Evolutionary conservation across 2,113 vertebrate species (phyloP).

Genomic region (Murina feae): DNA sequence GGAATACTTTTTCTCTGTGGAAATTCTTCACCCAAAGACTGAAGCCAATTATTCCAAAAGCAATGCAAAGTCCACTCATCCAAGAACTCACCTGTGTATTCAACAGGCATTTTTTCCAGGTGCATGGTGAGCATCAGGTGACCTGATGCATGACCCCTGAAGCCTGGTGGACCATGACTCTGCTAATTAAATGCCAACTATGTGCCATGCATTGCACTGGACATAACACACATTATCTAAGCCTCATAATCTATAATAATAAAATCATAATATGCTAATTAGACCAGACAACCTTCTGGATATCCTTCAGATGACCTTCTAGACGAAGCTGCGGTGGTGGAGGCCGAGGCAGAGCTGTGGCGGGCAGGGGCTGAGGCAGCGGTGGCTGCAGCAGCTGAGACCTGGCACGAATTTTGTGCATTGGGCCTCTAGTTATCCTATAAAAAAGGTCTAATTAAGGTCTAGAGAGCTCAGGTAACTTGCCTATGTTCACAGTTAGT

Average conservation of each 20-base stretch:
- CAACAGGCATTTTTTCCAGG: neutral
- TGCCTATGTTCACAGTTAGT: neutral
- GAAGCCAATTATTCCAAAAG: neutral
- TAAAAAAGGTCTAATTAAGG: neutral
- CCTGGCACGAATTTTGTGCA: no score
- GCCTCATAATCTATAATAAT: no score
- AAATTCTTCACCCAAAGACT: neutral
- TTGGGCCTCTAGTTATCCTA: no score
- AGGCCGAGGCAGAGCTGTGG: no score
- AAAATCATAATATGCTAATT: no score
- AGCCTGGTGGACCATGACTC: fast-evolving
- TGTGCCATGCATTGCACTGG: fast-evolving
- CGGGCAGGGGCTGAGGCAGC: no score
- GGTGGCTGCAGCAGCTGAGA: no score
- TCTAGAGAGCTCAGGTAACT: neutral
- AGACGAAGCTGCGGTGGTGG: no score
- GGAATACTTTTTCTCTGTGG: neutral
- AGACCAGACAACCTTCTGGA: no score
- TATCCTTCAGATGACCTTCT: no score
- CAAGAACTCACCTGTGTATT: neutral
- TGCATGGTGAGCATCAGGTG: neutral
- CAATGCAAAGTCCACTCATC: neutral
- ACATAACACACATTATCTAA: no score
- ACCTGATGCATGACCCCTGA: fast-evolving
- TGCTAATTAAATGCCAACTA: neutral